Percentiles rank a stretch among this genome's conserved stretches.
Conservation (phyloP, 2,113 vertebrate genomes). For the Tauraco erythrolophus region DNA sequence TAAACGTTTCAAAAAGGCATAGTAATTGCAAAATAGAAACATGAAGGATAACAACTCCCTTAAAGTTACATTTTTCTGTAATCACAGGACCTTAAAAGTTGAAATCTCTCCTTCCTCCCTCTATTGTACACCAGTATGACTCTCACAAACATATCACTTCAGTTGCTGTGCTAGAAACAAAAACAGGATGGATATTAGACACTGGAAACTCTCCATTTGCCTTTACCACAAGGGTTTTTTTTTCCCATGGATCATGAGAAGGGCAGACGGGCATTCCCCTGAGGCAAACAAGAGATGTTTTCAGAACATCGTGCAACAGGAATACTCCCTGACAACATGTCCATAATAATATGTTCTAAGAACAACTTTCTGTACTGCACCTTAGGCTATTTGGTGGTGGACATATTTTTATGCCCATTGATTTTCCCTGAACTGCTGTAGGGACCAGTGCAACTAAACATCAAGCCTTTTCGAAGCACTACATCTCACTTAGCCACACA, state of each 20-base stretch:
- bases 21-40: not conserved
- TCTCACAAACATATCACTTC: not conserved
- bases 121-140: not conserved
- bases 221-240: constrained; percentile 45
- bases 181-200: constrained; percentile 57
- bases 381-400: constrained; percentile 28
- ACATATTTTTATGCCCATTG: constrained; percentile 16
- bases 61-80: not conserved
- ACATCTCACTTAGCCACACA: not conserved
- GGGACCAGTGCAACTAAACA: not conserved
- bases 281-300: constrained; percentile 63
- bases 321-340: constrained; percentile 58
- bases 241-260: constrained; percentile 48
- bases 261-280: constrained; percentile 54
- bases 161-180: constrained; percentile 3
- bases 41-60: not conserved
- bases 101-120: not conserved
- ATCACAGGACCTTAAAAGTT: not conserved
- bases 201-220: constrained; percentile 48
- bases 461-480: not conserved
- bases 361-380: constrained; percentile 8
- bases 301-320: constrained; percentile 45
- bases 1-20: not conserved
- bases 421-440: not conserved
- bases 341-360: constrained; percentile 46